Conservation (phyloP, 2,888 invertebrate species). For the Ptychoptera contaminata region DNA sequence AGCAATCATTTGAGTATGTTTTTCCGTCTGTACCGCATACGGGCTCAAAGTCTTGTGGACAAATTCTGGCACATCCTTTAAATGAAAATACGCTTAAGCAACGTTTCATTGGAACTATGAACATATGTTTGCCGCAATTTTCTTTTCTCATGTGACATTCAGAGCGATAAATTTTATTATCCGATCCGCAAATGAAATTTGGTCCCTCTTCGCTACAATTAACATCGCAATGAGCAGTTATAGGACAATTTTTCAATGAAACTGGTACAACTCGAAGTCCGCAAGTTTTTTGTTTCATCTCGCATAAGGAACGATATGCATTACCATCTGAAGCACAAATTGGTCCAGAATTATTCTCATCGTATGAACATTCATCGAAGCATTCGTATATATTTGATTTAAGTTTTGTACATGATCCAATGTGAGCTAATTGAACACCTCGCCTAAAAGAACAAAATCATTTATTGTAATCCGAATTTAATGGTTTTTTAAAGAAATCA, state of each 20-base stretch:
- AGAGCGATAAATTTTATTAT: slow-evolving; percentile 77
- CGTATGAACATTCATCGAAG: slow-evolving; percentile 39
- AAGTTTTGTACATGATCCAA: slow-evolving; percentile 70
- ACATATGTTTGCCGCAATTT: slow-evolving; percentile 84
- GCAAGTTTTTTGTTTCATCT: slow-evolving; percentile 67
- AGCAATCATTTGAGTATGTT: slow-evolving; percentile 88
- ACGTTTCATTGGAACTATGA: slow-evolving; percentile 76
- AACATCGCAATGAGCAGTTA: slow-evolving; percentile 64
- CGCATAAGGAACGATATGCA: slow-evolving; percentile 74
- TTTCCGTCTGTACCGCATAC: slow-evolving; percentile 85
- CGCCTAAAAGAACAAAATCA: slow-evolving; percentile 37
- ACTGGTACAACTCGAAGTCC: slow-evolving; percentile 74
- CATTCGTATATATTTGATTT: slow-evolving; percentile 44
- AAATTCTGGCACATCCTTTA: slow-evolving; percentile 73
- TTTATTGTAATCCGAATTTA: neutral
- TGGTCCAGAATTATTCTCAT: slow-evolving; percentile 46
- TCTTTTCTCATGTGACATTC: slow-evolving; percentile 84
- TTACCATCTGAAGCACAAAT: slow-evolving; percentile 83
- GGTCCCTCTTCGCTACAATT: slow-evolving; percentile 41
- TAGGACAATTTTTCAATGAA: slow-evolving; percentile 66
- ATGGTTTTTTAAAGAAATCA: slow-evolving; percentile 23
- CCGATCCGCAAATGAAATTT: slow-evolving; percentile 73
- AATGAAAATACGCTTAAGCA: slow-evolving; percentile 75
- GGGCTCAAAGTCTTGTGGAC: slow-evolving; percentile 74
- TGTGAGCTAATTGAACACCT: slow-evolving; percentile 74